Conservation (phyloP, 2,888 invertebrate genomes). For the Drosophila pegasa region DNA sequence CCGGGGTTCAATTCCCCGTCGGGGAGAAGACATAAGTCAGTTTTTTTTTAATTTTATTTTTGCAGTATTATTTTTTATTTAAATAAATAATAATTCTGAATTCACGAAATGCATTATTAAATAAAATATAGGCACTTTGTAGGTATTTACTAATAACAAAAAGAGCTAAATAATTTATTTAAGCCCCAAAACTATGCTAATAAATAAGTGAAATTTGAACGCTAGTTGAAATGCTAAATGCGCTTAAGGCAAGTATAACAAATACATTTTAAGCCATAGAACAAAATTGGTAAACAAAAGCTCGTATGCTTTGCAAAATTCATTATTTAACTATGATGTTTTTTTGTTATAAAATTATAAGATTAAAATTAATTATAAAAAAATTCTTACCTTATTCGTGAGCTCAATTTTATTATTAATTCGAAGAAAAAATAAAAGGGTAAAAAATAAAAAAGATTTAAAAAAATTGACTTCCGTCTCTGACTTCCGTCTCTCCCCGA, state of each 20-base stretch:
- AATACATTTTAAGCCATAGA: background rate
- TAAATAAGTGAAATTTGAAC: background rate
- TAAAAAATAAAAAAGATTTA: too few species aligned
- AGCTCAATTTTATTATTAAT: too few species aligned
- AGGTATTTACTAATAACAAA: too few species aligned
- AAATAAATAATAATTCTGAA: background rate
- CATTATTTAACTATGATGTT: background rate
- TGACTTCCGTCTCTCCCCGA: too few species aligned
- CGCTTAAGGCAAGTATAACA: background rate
- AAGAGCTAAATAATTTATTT: background rate
- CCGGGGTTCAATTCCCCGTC: conserved; percentile 66
- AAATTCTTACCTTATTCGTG: background rate
- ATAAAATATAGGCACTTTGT: background rate
- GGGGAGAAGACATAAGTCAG: conserved; percentile 29
- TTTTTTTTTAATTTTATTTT: conserved; percentile 1
- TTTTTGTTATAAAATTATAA: background rate
- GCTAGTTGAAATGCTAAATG: background rate
- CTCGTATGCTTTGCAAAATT: background rate
- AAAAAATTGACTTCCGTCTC: too few species aligned
- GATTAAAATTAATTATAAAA: background rate
- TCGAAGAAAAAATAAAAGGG: too few species aligned
- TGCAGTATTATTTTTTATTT: background rate
- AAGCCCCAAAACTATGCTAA: conserved; percentile 6
- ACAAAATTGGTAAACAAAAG: background rate
- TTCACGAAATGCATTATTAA: background rate